Conservation (phyloP, 2,888 invertebrate genomes). For the Scaptomyza parva region DNA sequence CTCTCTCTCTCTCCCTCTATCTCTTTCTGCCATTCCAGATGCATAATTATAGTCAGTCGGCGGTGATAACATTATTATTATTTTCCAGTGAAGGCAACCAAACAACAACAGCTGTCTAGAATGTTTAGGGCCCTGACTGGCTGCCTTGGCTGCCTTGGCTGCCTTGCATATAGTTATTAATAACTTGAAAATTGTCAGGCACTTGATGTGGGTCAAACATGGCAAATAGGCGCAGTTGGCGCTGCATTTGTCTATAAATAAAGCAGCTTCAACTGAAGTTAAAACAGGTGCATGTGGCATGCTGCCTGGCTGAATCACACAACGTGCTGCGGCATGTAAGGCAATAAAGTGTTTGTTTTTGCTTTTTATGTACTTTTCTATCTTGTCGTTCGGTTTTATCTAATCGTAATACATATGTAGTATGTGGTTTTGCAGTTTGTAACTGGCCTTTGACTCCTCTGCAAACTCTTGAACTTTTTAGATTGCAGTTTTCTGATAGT, state of each 20-base stretch:
- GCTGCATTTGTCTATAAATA: slow-evolving; percentile 63
- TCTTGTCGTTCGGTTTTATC: slow-evolving; percentile 25
- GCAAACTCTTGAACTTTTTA: slow-evolving; percentile 54
- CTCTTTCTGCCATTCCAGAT: slow-evolving; percentile 6
- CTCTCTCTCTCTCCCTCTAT: too few relatives aligned
- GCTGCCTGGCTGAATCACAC: not conserved
- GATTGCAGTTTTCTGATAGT: slow-evolving; percentile 24
- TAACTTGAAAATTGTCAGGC: slow-evolving; percentile 73
- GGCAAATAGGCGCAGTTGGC: slow-evolving; percentile 47
- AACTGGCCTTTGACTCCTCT: slow-evolving; percentile 36
- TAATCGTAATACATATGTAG: slow-evolving; percentile 10
- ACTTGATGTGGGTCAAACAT: slow-evolving; percentile 74
- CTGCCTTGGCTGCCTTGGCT: slow-evolving; percentile 5
- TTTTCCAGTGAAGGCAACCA: slow-evolving; percentile 63
- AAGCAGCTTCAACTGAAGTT: slow-evolving; percentile 63
- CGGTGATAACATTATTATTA: slow-evolving; percentile 72
- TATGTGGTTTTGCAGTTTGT: slow-evolving; percentile 18
- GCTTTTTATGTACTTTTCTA: slow-evolving; percentile 31
- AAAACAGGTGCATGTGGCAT: slow-evolving; percentile 68
- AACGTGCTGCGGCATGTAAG: slow-evolving; percentile 8
- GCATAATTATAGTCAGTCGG: slow-evolving; percentile 54
- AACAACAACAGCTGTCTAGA: slow-evolving; percentile 60
- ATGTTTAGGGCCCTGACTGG: slow-evolving; percentile 17
- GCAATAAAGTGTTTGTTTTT: slow-evolving; percentile 47
- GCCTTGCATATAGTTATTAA: slow-evolving; percentile 53